Conservation (phyloP, 2,797 vertebrate genomes). For the Cuniculus paca region DNA sequence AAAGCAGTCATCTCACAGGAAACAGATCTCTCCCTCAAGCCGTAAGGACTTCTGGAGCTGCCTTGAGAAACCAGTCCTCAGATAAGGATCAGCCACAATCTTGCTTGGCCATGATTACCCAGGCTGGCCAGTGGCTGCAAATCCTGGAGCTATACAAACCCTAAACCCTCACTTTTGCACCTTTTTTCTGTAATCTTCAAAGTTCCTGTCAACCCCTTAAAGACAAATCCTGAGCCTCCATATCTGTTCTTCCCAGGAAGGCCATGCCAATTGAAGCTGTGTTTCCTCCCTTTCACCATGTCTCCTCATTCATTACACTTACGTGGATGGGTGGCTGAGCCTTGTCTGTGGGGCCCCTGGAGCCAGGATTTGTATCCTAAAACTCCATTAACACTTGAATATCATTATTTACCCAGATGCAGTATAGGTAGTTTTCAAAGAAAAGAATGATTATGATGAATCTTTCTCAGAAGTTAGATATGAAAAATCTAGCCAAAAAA, state of each 20-base stretch:
- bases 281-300: not conserved
- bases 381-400: not conserved
- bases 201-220: not conserved
- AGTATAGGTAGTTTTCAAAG: not conserved
- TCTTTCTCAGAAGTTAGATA: not conserved
- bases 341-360: not conserved
- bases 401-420: not conserved
- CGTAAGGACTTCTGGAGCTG: not conserved
- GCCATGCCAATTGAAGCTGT: not conserved
- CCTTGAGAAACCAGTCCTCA: not conserved
- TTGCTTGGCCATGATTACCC: not conserved
- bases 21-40: not conserved
- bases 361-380: not conserved
- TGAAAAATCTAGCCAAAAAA: not conserved
- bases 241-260: not conserved
- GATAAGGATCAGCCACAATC: not conserved
- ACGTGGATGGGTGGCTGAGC: not conserved
- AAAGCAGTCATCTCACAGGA: not conserved
- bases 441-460: conserved; percentile 21
- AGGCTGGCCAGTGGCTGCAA: not conserved
- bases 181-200: not conserved
- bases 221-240: not conserved
- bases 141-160: not conserved
- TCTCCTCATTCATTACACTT: not conserved
- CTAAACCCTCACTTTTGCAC: not conserved